Conservation (phyloP, 2,888 invertebrate species). For the Pachliopta kotzebuea region DNA sequence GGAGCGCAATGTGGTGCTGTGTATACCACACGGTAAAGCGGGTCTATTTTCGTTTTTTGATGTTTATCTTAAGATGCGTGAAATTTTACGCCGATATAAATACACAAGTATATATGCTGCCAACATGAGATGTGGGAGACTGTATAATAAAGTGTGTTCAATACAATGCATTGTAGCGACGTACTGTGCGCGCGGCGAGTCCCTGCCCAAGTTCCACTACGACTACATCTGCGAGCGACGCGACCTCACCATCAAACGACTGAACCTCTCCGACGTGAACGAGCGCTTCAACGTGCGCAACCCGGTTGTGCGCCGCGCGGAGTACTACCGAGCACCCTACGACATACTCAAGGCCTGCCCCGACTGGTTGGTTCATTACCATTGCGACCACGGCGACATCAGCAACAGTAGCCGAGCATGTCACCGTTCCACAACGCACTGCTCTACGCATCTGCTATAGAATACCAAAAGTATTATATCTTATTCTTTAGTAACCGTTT, state of each 20-base stretch:
- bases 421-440: no score
- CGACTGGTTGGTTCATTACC: slow-evolving; percentile 54
- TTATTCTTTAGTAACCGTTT: no score
- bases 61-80: no score
- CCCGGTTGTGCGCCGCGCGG: slow-evolving; percentile 65
- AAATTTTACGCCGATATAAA: no score
- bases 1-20: no score
- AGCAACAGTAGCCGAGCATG: no score
- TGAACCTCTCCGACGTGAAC: slow-evolving; percentile 69
- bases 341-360: slow-evolving; percentile 72
- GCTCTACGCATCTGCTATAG: no score
- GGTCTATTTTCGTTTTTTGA: no score
- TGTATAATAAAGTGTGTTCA: neutral
- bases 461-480: no score
- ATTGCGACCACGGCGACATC: neutral
- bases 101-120: no score
- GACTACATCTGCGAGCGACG: slow-evolving; percentile 71
- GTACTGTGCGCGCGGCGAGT: slow-evolving; percentile 64
- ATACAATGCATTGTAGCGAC: slow-evolving; percentile 45
- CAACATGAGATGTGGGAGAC: no score
- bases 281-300: slow-evolving; percentile 69
- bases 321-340: slow-evolving; percentile 70
- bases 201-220: slow-evolving; percentile 69
- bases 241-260: slow-evolving; percentile 64
- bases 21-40: no score